phyloP scores from a whole-genome alignment of 2,888 invertebrate species.

The Amblyjoppa fuscipennis region DNA sequence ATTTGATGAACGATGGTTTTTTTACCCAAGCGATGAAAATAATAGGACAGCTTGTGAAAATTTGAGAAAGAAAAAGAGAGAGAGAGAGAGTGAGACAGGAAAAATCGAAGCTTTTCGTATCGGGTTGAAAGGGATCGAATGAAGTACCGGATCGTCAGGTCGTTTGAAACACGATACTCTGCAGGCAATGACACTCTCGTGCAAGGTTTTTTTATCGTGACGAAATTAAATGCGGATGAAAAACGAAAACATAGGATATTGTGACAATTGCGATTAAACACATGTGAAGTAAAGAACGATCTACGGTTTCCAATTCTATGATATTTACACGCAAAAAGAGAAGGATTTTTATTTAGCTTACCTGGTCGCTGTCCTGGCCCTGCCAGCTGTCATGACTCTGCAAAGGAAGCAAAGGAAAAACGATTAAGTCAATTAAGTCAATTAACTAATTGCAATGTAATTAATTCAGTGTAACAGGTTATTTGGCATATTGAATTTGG shows the following conservation, averaged over 20 bases:
- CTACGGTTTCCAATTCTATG: constrained; percentile 11
- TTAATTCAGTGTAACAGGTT: neutral
- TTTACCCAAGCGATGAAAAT: no score
- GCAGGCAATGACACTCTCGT: constrained; percentile 40
- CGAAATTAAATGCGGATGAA: neutral
- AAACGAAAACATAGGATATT: neutral
- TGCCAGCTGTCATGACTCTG: constrained; percentile 89
- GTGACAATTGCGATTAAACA: neutral
- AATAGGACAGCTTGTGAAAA: neutral
- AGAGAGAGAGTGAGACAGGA: neutral
- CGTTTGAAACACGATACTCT: constrained; percentile 43
- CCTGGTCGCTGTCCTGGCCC: constrained; percentile 88
- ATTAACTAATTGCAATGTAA: constrained; percentile 5
- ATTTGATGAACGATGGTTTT: no score
- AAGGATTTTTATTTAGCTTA: constrained; percentile 79
- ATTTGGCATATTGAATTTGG: neutral
- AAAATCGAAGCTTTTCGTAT: constrained; percentile 10
- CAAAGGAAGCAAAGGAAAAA: constrained; percentile 82
- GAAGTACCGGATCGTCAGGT: constrained; percentile 19
- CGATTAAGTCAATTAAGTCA: neutral
- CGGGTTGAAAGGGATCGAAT: constrained; percentile 32
- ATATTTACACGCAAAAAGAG: neutral
- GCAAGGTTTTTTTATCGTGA: constrained; percentile 34
- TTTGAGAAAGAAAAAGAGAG: neutral
- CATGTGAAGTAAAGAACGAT: neutral